Base-by-base conservation (phyloP, 2,888 invertebrate species). In the Chironomus tentans region DNA sequence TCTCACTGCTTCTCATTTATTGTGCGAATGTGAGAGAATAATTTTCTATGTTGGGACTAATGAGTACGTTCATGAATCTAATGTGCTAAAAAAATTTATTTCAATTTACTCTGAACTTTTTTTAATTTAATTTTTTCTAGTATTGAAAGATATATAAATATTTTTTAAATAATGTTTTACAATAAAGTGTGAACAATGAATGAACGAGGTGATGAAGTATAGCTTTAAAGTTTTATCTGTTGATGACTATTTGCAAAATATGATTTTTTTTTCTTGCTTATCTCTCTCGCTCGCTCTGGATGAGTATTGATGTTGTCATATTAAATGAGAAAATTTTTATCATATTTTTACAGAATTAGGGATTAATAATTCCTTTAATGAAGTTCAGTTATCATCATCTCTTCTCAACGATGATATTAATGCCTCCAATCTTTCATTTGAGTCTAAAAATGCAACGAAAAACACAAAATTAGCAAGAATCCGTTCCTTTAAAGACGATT, bases 401-500 rank as follows among this genome's bases (percentile, higher is more conserved):
- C 13, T 22, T 22, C 13, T 12, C 65, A 65, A 65, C 21, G 22
- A 65, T 65, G 65, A 65, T 24, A 13, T 24, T 65, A 65, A 65
- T 65, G 3, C 18, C 13, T 65, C 65, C 3, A 4, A 13, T 18
- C 4, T 12, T 12, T 65, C 65, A 65, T 18, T 24, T n/a, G 65
- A 65, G 21, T 65, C 65, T 18, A 18, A 21, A 18, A 22, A 22
- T 22, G 13, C 65, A 22, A 21, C 65, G 21, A 65, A 24, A 65
- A n/a, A 24, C 82, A 93, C 92, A 79, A 93, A 93, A 84, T 87
- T 95, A 85, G 94, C 94, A 77, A 87, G 93, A 79, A 89, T 95
- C 78, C 90, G 94, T 80, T 94, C 94, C 79, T 95, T 95, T 86
- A 95, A 95, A 86, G 94, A 95, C 88, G 95, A 95, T 85, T 89